A percentile compares a stretch with the other conserved stretches of the same genome.
These are phyloP conservation scores for Bos indicus DNA, from an alignment of 2,113 vertebrate genomes.

Conservation along the genomic window DNA sequence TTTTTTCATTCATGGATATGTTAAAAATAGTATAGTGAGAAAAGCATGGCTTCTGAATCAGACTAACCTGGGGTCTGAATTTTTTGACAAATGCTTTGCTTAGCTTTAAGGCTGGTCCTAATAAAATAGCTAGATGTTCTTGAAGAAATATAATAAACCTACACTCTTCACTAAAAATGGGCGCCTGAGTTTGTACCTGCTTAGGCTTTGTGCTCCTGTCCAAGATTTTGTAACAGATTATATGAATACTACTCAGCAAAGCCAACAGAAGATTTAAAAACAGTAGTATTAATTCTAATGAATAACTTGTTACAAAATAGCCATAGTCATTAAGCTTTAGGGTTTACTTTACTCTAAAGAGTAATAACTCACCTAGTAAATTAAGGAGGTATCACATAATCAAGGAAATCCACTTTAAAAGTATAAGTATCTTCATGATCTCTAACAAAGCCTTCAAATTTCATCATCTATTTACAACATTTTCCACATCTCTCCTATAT, in stretches of 20 bases:
- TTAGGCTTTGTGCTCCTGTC: neutral
- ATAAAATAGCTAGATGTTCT: neutral
- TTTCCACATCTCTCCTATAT: constrained; percentile 3
- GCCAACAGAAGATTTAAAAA: constrained; percentile 13
- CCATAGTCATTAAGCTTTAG: neutral
- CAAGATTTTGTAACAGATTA: neutral
- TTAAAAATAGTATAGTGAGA: neutral
- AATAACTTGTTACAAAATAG: constrained; percentile 2
- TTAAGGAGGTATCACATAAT: neutral
- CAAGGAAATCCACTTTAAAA: constrained; percentile 3
- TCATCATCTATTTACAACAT: neutral
- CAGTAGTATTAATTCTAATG: neutral
- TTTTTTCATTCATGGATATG: neutral
- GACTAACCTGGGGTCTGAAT: neutral
- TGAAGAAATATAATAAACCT: constrained; percentile 30
- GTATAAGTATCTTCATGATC: neutral
- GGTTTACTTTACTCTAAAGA: neutral
- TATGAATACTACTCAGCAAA: neutral
- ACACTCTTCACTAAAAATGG: constrained; percentile 3
- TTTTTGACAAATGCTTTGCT: constrained; percentile 23
- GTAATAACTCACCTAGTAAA: neutral
- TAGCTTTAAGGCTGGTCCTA: neutral
- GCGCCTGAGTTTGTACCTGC: neutral
- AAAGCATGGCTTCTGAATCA: neutral
- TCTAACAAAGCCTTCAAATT: constrained; percentile 7